A percentile compares a stretch with the other conserved stretches of the same genome.
Conservation (phyloP, 2,888 invertebrate species). For the Leuctra nigra region DNA sequence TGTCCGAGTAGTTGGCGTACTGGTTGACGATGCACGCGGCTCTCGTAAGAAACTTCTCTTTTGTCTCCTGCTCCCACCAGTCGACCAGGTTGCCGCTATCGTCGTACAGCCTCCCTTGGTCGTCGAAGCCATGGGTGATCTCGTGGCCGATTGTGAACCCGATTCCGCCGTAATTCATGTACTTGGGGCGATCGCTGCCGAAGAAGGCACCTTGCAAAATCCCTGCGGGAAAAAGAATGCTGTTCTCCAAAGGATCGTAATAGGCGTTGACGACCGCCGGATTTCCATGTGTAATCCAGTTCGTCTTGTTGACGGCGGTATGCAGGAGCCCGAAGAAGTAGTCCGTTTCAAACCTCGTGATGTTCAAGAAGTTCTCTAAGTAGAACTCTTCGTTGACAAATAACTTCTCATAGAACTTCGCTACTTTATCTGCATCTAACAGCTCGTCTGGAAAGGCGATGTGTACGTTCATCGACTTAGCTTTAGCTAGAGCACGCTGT, state of each 20-base stretch:
- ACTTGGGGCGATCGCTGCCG: constrained; percentile 77
- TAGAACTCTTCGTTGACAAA: constrained; percentile 63
- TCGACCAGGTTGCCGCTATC: constrained; percentile 84
- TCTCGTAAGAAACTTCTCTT: constrained; percentile 72
- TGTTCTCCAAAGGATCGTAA: constrained; percentile 79
- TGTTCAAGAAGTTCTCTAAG: constrained; percentile 66
- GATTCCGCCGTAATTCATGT: constrained; percentile 89
- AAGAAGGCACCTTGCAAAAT: constrained; percentile 91
- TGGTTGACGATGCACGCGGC: constrained; percentile 90
- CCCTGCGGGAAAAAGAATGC: constrained; percentile 90
- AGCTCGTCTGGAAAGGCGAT: constrained; percentile 92
- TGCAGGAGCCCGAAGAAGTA: constrained; percentile 70
- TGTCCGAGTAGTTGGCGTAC: constrained; percentile 83
- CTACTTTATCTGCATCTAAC: constrained; percentile 70
- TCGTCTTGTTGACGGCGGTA: constrained; percentile 74
- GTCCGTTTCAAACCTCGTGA: constrained; percentile 74
- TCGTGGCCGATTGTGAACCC: constrained; percentile 90
- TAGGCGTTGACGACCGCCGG: constrained; percentile 83
- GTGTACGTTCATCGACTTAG: constrained; percentile 76
- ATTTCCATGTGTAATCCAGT: constrained; percentile 77
- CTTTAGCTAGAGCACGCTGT: constrained; percentile 68
- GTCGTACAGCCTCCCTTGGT: constrained; percentile 86
- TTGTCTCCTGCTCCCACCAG: constrained; percentile 87
- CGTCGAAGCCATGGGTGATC: constrained; percentile 86
- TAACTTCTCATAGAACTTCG: constrained; percentile 70